phyloP scores from a whole-genome alignment of 2,888 invertebrate species.

The Noctua janthina region DNA sequence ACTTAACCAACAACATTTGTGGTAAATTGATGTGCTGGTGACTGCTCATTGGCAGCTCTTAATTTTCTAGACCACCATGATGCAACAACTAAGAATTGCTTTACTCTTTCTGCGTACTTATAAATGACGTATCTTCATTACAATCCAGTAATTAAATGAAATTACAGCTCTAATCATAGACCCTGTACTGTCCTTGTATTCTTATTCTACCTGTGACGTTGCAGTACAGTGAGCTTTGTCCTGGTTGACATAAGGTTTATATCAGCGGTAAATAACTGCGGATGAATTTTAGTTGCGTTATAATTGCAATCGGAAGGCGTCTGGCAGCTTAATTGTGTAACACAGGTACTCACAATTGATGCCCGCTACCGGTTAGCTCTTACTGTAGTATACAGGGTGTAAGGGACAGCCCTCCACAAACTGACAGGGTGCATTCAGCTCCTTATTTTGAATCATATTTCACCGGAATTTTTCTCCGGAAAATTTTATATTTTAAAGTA shows the following conservation, averaged over 20 bases:
- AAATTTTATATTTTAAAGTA: too few species aligned
- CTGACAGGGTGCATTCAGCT: too few species aligned
- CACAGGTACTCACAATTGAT: constrained; percentile 1
- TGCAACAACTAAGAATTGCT: background rate
- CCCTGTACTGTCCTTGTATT: background rate
- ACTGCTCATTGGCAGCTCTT: too few species aligned
- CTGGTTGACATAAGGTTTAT: background rate
- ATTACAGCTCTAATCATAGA: background rate
- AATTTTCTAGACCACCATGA: constrained; percentile 1
- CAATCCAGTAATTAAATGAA: constrained; percentile 6
- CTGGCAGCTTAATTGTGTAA: constrained; percentile 3
- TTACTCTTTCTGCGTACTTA: background rate
- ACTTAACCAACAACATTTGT: too few species aligned
- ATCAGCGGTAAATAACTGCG: background rate
- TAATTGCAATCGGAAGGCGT: constrained; percentile 1
- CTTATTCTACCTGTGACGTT: background rate
- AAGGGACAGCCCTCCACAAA: too few species aligned
- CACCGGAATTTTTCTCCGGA: too few species aligned
- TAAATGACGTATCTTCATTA: background rate
- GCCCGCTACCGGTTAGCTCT: background rate
- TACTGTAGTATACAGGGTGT: background rate
- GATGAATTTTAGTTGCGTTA: background rate
- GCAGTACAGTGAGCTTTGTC: background rate
- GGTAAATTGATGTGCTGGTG: too few species aligned
- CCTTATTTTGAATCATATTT: too few species aligned